These are phyloP conservation scores for Aphrocallistes beatrix DNA, from an alignment of 37 sponge, comb jelly and placozoan genomes.

Conservation along the genomic window DNA sequence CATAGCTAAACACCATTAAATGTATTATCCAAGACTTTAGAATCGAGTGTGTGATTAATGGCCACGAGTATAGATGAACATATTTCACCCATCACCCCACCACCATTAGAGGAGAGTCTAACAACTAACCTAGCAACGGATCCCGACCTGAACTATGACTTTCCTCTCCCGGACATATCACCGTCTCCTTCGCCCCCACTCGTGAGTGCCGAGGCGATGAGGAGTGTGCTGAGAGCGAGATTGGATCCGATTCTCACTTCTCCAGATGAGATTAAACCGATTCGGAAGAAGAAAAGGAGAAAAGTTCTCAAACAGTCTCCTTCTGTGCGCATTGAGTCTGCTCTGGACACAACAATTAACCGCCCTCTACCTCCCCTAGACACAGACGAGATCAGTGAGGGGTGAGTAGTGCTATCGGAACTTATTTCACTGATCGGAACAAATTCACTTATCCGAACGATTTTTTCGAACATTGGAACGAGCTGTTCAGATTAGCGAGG, in stretches of 20 bases:
- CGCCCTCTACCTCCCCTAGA: not conserved
- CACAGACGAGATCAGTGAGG: not conserved
- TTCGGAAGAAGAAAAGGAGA: not conserved
- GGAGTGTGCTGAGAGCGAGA: too few species aligned
- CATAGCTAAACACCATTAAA: too few species aligned
- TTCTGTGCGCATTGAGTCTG: not conserved
- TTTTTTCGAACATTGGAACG: too few species aligned
- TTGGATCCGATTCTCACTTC: not conserved
- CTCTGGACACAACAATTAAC: not conserved
- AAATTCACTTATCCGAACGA: not conserved
- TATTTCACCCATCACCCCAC: too few species aligned
- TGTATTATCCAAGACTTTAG: too few species aligned
- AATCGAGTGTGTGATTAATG: too few species aligned
- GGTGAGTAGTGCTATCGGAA: not conserved
- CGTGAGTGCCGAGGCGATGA: not conserved
- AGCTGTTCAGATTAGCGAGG: too few species aligned
- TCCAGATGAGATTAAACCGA: not conserved
- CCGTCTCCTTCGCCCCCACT: not conserved
- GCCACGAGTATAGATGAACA: too few species aligned
- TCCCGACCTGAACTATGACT: not conserved
- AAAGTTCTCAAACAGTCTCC: not conserved
- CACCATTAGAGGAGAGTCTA: too few species aligned
- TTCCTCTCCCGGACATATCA: not conserved
- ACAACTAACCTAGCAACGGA: not conserved
- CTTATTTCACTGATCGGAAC: not conserved